Evolutionary conservation across 2,113 vertebrate genomes (phyloP).

Genomic region (Oryzias javanicus): DNA sequence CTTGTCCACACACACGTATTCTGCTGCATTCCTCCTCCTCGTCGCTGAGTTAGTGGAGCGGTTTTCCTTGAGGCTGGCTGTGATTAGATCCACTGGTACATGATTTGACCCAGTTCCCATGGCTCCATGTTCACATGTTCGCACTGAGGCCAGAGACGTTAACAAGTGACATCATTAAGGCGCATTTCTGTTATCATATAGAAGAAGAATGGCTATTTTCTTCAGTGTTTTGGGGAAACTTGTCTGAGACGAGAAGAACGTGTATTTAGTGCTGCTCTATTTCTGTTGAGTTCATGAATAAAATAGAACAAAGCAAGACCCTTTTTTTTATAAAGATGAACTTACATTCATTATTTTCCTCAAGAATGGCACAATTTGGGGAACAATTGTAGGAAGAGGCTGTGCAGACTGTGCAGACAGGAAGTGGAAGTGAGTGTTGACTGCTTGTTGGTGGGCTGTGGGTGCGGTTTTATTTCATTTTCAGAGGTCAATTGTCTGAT

Average conservation of each 20-base stretch:
- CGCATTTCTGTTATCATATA: constrained; percentile 9
- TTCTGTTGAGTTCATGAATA: constrained; percentile 18
- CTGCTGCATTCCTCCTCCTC: constrained; percentile 44
- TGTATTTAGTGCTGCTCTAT: constrained; percentile 17
- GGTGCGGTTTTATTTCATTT: constrained; percentile 21
- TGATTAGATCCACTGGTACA: constrained; percentile 60
- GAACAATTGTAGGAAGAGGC: constrained; percentile 76
- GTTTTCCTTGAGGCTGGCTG: constrained; percentile 52
- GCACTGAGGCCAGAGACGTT: constrained; percentile 24
- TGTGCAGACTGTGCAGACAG: constrained; percentile 59
- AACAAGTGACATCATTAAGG: constrained; percentile 47
- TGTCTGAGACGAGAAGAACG: constrained; percentile 9
- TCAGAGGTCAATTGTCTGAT: constrained; percentile 18
- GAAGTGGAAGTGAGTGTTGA: constrained; percentile 42
- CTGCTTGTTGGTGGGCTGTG: constrained; percentile 26
- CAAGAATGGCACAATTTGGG: constrained; percentile 37
- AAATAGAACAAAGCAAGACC: constrained; percentile 24
- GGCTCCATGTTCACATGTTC: constrained; percentile 53
- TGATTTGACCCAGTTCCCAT: constrained; percentile 73
- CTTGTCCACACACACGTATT: constrained; percentile 10
- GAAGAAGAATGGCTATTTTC: background rate
- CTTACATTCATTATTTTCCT: constrained; percentile 53
- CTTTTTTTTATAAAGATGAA: constrained; percentile 46
- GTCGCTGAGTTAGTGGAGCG: constrained; percentile 27
- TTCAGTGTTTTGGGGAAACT: background rate